Evolutionary conservation across 2,888 invertebrate genomes (phyloP).

Genomic region (Cryptophagus acutangulus): DNA sequence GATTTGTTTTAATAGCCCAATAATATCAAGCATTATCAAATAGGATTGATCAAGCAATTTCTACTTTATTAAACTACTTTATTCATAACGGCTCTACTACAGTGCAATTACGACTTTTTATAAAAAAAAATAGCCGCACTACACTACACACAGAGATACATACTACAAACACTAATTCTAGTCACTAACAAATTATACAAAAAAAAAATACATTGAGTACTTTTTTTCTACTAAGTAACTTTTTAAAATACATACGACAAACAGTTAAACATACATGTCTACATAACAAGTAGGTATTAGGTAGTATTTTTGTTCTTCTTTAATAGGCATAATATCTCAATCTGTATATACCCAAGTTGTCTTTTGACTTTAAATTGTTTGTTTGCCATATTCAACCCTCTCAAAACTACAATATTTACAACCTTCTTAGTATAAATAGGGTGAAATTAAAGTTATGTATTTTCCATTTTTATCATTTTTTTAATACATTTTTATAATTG

Average conservation of each 20-base stretch:
- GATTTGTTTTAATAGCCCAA: constrained; percentile 9
- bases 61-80: constrained; percentile 55
- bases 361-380: constrained; percentile 10
- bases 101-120: constrained; percentile 47
- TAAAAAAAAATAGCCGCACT: constrained; percentile 35
- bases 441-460: constrained; percentile 39
- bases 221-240: constrained; percentile 24
- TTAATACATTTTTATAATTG: constrained; percentile 45
- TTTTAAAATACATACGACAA: constrained; percentile 43
- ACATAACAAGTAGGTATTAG: constrained; percentile 30
- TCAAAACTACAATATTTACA: constrained; percentile 29
- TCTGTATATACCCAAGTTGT: neutral
- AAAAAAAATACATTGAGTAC: constrained; percentile 42
- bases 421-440: constrained; percentile 16
- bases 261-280: constrained; percentile 44
- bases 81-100: constrained; percentile 53
- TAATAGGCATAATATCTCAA: too few relatives aligned
- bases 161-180: constrained; percentile 46
- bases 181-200: constrained; percentile 43
- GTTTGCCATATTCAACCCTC: constrained; percentile 28
- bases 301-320: too few relatives aligned
- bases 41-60: constrained; percentile 48
- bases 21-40: constrained; percentile 1
- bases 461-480: constrained; percentile 32
- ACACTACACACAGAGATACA: constrained; percentile 50